Base-by-base conservation (phyloP, 2,888 invertebrate species). In the Macrosoma leucophasiata region DNA sequence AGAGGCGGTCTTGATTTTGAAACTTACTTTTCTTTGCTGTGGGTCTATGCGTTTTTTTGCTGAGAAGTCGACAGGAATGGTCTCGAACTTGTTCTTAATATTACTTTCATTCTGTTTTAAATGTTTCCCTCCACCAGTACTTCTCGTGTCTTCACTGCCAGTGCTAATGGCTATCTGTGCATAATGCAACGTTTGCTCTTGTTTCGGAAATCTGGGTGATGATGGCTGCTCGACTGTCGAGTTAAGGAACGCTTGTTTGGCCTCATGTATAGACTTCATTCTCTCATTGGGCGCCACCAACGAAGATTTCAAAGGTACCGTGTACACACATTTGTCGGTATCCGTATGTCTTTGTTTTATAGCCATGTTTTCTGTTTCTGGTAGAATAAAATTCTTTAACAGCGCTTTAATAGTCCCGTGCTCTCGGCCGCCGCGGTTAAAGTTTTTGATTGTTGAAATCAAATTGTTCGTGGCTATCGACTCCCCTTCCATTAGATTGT, bases 11-110 rank as follows among this genome's bases (percentile, higher is more conserved):
- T 86, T 87, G 6, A 86, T 85, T 77, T 88, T 88, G 55, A 88
- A 88, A 56, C 88, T 88, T 13, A 88, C 87, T 74, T 87, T 87
- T 50, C 87, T 82, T 43, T 74, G 72, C 42, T 82, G 71, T 29
- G 57, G 66, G 43, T 81, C 79, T 10, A 62, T 36, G 46, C 58
- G 67, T 59, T 70, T 81, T 39, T 63, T 74, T 17, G 61, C 50
- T 11, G 69, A 50, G 25, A 56, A 40, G 30, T 63, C 55, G 35
- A 59, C 42, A n/a, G 61, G 53, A 1, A 19, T 15, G n/a, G 41
- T 43, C 18, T 39, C 44, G 26, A 48, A 51, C 43, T 61, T 55
- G 36, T 60, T 60, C 21, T 54, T 47, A 55, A 64, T 68, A 6
- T 46, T 31, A 8, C 43, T 43, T 0, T 44, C 33, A 5, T 41